phyloP scores from a whole-genome alignment of 23 tunicate genomes.

The Styela plicata region DNA sequence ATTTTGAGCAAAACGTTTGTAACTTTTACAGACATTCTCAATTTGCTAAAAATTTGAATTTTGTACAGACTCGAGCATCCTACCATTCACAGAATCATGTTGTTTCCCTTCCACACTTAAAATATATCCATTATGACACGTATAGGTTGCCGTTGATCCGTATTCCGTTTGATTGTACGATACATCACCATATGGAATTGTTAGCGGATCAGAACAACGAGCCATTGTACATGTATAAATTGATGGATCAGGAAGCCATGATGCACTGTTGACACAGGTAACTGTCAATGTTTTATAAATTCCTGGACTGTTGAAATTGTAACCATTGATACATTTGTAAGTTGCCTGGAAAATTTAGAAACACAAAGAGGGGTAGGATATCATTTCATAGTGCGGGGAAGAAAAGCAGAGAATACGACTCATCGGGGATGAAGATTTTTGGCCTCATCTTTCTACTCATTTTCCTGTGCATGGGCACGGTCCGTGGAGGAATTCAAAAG shows the following conservation, averaged over 20 bases:
- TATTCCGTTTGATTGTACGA: conserved; percentile 7
- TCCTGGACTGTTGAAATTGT: conserved; percentile 22
- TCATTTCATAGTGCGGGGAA: too few relatives aligned
- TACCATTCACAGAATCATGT: not conserved
- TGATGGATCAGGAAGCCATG: conserved; percentile 44
- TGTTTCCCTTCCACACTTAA: not conserved
- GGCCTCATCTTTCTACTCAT: too few relatives aligned
- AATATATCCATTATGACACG: conserved; percentile 25
- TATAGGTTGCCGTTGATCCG: conserved; percentile 15
- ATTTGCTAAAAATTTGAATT: too few relatives aligned
- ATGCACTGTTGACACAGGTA: conserved; percentile 30
- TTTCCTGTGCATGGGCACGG: too few relatives aligned
- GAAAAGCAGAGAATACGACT: too few relatives aligned
- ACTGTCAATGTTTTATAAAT: conserved; percentile 5
- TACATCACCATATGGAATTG: conserved; percentile 16
- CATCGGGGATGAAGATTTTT: too few relatives aligned
- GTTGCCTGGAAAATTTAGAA: conserved; percentile 29
- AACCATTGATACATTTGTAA: conserved; percentile 36
- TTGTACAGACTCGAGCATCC: too few relatives aligned
- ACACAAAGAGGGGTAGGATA: too few relatives aligned
- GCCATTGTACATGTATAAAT: conserved; percentile 7
- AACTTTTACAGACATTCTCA: too few relatives aligned
- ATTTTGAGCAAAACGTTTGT: too few relatives aligned
- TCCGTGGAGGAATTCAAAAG: too few relatives aligned
- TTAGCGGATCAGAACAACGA: conserved; percentile 26